Evolutionary conservation across 2,888 invertebrate species (phyloP), one percentile per base, ranked within the genome.

Genomic region (Neelides folsomi): DNA sequence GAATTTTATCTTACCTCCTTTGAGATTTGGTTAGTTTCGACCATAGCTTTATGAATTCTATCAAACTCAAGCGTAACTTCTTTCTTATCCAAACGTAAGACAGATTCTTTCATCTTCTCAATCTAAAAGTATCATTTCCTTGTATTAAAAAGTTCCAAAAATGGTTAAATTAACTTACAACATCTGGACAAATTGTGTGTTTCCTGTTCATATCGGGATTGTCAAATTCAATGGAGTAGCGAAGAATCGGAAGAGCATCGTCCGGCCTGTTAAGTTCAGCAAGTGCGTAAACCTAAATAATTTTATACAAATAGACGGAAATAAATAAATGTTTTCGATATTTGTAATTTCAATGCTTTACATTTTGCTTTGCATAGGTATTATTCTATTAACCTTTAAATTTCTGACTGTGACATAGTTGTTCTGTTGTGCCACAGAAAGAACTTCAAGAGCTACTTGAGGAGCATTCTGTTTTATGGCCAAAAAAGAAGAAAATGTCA

Each of bases 351-450:
- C n/a, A n/a, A n/a, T n/a, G n/a, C n/a, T n/a, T n/a, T n/a, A n/a
- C n/a, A n/a, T n/a, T n/a, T n/a, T n/a, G n/a, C n/a, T n/a, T n/a
- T n/a, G n/a, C n/a, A n/a, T n/a, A n/a, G n/a, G n/a, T n/a, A n/a
- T n/a, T n/a, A 4, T 44, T 51, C n/a, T 38, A 56, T 63, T 52
- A 64, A 81, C 78, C 73, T 79, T 83, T 9, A 85, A 70, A 73
- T 82, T 82, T 62, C 82, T 76, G 9, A 82, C 67, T 4, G 80
- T 80, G 5, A 83, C 77, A 66, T 83, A 82, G 62, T 77, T 77
- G 49, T 74, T 74, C 57, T 75, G 77, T 60, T 71, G 68, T 1
- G 71, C 71, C 2, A 71, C 67, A 4, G 77, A 71, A 47, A 82
- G 66, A 44, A 83, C 74, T 71, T 86, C 85, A 27, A 85, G 59